Base-by-base conservation (phyloP, 2,797 vertebrate species). In the Anguilla anguilla region DNA sequence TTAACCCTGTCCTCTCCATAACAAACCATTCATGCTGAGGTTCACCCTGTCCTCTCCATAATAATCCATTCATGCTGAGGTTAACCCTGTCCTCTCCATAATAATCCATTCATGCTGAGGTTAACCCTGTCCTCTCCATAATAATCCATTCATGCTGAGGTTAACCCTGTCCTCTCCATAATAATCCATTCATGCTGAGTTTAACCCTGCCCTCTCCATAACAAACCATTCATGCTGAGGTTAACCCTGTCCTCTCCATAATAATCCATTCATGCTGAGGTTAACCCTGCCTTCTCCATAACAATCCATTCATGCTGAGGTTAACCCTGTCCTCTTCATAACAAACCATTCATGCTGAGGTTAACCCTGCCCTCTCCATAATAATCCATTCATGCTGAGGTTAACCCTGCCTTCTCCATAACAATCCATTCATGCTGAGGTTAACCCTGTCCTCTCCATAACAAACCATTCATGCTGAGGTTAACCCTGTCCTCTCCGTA, bases 241-340 rank as follows among this genome's bases (percentile, higher is more conserved):
- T 77, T 77, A 77, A 77, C 72, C 31, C 11, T 77, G 35, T 77
- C 72, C 72, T 77, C 72, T 19, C 72, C 35, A 15, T 35, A 3
- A n/a, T n/a, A 72, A 7, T 11, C 72, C 35, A 77, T 35, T 77
- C 72, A 39, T 6, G 3, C 72, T 77, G 35, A 39, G 67, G 35
- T 77, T 77, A 77, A 77, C 72, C 31, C 35, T 77, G 72, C 77
- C 72, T 72, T 77, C 10, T 77, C 35, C 72, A 17, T 39, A 13
- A 77, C 72, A 77, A 43, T n/a, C 67, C 39, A 43, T 39, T 77
- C 74, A 17, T 43, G 4, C 74, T 43, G 69, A 74, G 31, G 31
- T 74, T 74, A 74, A 31, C 69, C 69, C 69, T 74, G 69, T 74
- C 69, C 31, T 74, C 69, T 74, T 28, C 69, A 4, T n/a, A n/a